Base-by-base conservation (phyloP, 2,888 invertebrate genomes). In the Lasioglossum malachurum region DNA sequence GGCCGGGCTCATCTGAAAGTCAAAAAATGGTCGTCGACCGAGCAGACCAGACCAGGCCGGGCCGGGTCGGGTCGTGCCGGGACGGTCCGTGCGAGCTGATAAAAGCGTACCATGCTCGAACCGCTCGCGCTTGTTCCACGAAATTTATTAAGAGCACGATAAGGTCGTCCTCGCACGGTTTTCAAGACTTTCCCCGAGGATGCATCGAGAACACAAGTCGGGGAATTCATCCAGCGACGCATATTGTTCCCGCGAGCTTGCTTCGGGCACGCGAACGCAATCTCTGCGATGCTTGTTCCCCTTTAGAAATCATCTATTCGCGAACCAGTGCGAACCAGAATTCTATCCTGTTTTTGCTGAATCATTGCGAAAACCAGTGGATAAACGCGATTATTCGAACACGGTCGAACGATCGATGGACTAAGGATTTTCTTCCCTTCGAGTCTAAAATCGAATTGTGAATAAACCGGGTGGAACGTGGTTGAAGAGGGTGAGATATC, bases 81-180 rank as follows among this genome's bases (percentile, higher is more conserved):
- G 8, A 23, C 23, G 75, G 71, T 75, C 57, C 64, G 79, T 64
- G 73, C 72, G 72, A 38, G 72, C 75, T n/a, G 79, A 64, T 78
- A 80, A 84, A 80, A 78, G 44, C 44, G 74, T 84, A 77, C 57
- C 44, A 44, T 60, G 80, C 38, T n/a, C 74, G 60, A 44, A 69
- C 73, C 41, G 46, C 76, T 31, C 57, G 73, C n/a, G 67, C 67
- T 31, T 35, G n/a, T 27, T 64, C 16, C 60, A 44, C 49, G 44
- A 81, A 85, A 81, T 86, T 81, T 76, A 85, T 86, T 85, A 81
- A 85, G 78, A 81, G 75, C 67, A 75, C 85, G 81, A 85, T 78
- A 74, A 53, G 71, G 23, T 64, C 38, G 41, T 60, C 71, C 69
- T 31, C 64, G 46, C 60, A 19, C 41, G 49, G 77, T 19, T 89